These are phyloP conservation scores for Chrysotoxum bicinctum DNA, from an alignment of 2,888 invertebrate genomes.

Conservation along the genomic window DNA sequence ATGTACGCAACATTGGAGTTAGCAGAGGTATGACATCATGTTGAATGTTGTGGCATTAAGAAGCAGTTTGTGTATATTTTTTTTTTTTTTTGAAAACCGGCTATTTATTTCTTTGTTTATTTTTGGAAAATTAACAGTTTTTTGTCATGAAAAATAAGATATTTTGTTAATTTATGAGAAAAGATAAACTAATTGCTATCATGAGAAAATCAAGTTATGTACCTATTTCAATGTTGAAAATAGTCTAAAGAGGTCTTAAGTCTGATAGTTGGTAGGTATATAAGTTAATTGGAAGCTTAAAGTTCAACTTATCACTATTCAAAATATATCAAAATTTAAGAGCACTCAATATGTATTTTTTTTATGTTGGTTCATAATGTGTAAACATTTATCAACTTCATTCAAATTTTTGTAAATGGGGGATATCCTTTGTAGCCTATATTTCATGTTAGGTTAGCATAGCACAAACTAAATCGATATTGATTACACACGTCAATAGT, in stretches of 20 bases:
- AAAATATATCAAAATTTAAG: no score
- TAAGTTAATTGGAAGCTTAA: not conserved
- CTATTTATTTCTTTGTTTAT: not conserved
- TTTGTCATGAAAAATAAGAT: not conserved
- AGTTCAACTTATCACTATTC: no score
- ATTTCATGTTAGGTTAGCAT: no score
- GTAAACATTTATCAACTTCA: no score
- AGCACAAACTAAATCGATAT: no score
- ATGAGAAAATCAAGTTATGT: not conserved
- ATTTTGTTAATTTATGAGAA: not conserved
- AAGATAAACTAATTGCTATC: not conserved
- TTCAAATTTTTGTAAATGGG: no score
- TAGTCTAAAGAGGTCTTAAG: not conserved
- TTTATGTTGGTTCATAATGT: no score
- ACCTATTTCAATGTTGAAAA: not conserved
- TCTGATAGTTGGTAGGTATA: not conserved
- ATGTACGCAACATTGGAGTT: constrained; percentile 33
- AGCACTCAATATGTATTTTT: no score
- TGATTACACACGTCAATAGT: no score
- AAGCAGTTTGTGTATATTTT: not conserved
- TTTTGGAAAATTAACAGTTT: not conserved
- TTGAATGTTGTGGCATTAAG: constrained; percentile 12
- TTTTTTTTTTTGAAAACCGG: not conserved
- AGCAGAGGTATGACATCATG: constrained; percentile 65
- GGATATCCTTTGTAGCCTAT: no score